A percentile compares a stretch with the other conserved stretches of the same genome.
These are phyloP conservation scores for Latrodectus hesperus DNA, from an alignment of 2,888 invertebrate genomes.

Conservation along the genomic window DNA sequence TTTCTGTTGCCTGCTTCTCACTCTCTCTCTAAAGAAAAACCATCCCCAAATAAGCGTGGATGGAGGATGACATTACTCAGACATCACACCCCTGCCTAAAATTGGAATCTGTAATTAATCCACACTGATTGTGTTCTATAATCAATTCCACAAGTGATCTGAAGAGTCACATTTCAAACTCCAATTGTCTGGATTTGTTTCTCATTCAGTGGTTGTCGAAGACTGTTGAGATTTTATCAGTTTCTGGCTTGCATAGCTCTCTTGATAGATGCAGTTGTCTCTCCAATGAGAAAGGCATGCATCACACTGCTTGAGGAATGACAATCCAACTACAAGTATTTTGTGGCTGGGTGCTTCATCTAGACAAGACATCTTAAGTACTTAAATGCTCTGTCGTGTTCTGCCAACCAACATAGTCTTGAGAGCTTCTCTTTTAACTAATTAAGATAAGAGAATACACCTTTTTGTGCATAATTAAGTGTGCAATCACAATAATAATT, in stretches of 20 bases:
- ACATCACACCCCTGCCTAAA: too few species aligned
- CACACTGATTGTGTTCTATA: constrained; percentile 6
- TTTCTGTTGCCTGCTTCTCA: too few species aligned
- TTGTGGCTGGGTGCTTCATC: not conserved
- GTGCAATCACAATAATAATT: constrained; percentile 7
- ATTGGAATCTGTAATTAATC: not conserved
- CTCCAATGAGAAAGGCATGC: not conserved
- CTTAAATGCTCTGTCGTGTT: not conserved
- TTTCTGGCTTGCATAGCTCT: constrained; percentile 13
- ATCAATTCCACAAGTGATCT: not conserved
- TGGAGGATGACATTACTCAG: too few species aligned
- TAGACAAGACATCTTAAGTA: not conserved
- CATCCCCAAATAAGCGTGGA: too few species aligned
- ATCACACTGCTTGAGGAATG: not conserved
- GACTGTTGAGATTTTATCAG: constrained; percentile 8
- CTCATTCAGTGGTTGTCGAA: constrained; percentile 7
- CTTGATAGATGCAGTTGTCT: not conserved
- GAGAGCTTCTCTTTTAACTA: not conserved
- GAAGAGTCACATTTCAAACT: constrained; percentile 11
- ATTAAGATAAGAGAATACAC: not conserved
- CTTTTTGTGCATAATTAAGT: not conserved
- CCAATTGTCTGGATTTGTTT: not conserved
- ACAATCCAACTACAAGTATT: not conserved
- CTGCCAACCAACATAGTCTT: not conserved
- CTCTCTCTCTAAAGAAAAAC: too few species aligned